phyloP scores from a whole-genome alignment of 1,140 invertebrate species.

The Camponotus vicinus region DNA sequence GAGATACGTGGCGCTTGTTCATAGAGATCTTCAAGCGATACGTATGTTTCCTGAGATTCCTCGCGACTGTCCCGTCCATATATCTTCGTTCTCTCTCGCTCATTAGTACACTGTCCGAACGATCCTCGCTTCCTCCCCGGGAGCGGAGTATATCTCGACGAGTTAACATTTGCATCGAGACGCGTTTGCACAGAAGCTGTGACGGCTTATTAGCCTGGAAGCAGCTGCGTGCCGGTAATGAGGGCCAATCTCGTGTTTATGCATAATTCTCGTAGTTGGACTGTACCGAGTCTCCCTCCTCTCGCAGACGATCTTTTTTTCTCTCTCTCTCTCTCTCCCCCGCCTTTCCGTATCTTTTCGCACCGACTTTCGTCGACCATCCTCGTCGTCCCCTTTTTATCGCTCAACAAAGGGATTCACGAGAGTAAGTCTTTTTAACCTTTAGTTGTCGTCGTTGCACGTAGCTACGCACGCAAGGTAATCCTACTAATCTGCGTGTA shows the following conservation, averaged over 20 bases:
- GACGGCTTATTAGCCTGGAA: slow-evolving; percentile 84
- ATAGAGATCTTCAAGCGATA: slow-evolving; percentile 14
- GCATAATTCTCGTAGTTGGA: slow-evolving; percentile 77
- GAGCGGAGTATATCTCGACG: slow-evolving; percentile 22
- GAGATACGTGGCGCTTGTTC: background rate
- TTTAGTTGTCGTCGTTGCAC: slow-evolving; percentile 1
- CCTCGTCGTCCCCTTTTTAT: slow-evolving; percentile 31
- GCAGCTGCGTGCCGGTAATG: slow-evolving; percentile 86
- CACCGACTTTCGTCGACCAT: background rate
- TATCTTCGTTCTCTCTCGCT: slow-evolving; percentile 30
- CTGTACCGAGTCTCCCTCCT: background rate
- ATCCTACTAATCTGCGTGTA: slow-evolving; percentile 20
- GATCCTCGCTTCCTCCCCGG: slow-evolving; percentile 22
- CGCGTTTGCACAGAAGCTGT: slow-evolving; percentile 83
- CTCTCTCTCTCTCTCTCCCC: slow-evolving; percentile 2
- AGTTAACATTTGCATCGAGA: slow-evolving; percentile 71
- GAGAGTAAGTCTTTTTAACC: slow-evolving; percentile 21
- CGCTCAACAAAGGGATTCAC: slow-evolving; percentile 52
- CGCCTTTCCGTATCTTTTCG: slow-evolving; percentile 21
- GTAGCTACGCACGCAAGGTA: background rate
- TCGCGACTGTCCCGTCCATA: background rate
- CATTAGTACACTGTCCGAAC: slow-evolving; percentile 1
- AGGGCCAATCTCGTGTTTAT: slow-evolving; percentile 80
- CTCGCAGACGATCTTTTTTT: background rate
- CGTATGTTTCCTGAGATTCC: background rate